Evolutionary conservation across 2,113 vertebrate genomes (phyloP), one percentile per base, ranked within the genome.

Genomic region (Menidia beryllina): DNA sequence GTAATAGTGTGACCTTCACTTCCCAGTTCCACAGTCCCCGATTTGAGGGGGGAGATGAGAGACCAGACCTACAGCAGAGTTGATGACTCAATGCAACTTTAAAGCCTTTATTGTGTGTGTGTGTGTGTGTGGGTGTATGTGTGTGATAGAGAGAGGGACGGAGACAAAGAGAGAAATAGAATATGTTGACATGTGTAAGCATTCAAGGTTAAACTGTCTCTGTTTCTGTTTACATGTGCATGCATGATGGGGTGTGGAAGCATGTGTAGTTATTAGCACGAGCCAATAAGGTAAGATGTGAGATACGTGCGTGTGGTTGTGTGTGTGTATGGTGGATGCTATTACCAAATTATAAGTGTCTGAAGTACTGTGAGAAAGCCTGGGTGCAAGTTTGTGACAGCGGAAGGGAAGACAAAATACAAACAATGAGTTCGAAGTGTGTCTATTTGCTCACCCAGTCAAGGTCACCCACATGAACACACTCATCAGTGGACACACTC

Each of bases 71-170:
- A 23, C 54, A 81, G 71, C 65, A 75, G 53, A 45, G 54, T 27
- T 77, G 75, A 90, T 89, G 91, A 93, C 85, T 90, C 80, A 88
- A 72, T 84, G 62, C 14, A 77, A 70, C 58, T 55, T 70, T 69
- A 66, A 86, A 79, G 56, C 48, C 45, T 64, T n/a, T 10, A 15
- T 41, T 70, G 8, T 72, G 43, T 59, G 57, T 71, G 53, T 54
- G 63, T 77, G 39, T 63, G 72, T 76, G 55, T 69, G 76, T 68
- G 65, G 55, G 48, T 49, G 68, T 41, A 14, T 73, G 48, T 62
- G 67, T 72, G 58, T 69, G 73, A 72, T 13, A 50, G 57, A 38
- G 55, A 45, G n/a, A 64, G 4, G 8, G 4, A 30, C 30, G 8
- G 4, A 30, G 43, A 51, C 47, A 61, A 23, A 50, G 21, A 59